A percentile compares a stretch with the other conserved stretches of the same genome.
Conservation (phyloP, 2,797 vertebrate genomes). For the Mormyrops boulengeri region DNA sequence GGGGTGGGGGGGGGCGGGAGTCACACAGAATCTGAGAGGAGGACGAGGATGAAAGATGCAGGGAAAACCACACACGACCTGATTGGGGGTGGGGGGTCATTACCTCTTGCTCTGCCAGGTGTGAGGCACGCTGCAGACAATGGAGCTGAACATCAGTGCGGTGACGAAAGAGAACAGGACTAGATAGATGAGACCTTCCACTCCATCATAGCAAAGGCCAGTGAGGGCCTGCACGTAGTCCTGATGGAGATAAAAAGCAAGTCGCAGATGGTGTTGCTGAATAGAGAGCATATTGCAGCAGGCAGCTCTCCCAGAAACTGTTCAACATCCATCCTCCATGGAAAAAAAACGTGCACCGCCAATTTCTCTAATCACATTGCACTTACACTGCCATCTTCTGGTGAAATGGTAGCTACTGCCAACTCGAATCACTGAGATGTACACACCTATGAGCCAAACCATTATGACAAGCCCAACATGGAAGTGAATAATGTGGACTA, state of each 20-base stretch:
- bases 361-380: not conserved
- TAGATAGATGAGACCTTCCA: constrained; percentile 96
- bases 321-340: not conserved
- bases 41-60: not conserved
- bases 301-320: not conserved
- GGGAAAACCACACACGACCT: not conserved
- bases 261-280: not conserved
- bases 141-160: constrained; percentile 96
- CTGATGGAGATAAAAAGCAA: constrained; percentile 51
- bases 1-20: not conserved
- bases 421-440: not conserved
- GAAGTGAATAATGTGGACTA: not conserved
- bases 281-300: not conserved
- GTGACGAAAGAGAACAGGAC: constrained; percentile 95
- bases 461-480: not conserved
- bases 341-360: not conserved
- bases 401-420: not conserved
- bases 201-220: constrained; percentile 89
- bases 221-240: constrained; percentile 91
- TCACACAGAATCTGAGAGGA: not conserved
- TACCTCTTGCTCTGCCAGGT: constrained; percentile 77
- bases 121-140: constrained; percentile 86
- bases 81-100: constrained; percentile 16
- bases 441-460: not conserved
- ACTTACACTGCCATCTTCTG: not conserved